These are phyloP conservation scores for Yponomeuta plumbellus DNA, from an alignment of 2,888 invertebrate genomes.

Conservation along the genomic window DNA sequence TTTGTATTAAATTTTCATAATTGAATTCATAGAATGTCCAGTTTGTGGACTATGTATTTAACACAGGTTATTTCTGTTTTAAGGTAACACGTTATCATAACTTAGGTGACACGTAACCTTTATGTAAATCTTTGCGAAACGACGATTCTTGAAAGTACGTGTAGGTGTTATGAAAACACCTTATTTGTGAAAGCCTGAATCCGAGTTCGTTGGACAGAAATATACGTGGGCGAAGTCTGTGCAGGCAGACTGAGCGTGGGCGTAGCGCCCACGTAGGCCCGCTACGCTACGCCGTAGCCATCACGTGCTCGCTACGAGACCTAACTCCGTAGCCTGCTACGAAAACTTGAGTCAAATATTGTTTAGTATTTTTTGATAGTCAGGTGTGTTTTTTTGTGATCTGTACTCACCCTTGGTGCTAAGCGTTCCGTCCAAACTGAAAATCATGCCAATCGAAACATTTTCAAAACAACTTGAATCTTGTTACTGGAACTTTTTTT, in stretches of 20 bases:
- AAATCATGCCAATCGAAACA: slow-evolving; percentile 16
- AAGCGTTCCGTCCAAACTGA: slow-evolving; percentile 20
- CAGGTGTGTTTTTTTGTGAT: not conserved
- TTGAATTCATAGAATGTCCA: too few species aligned
- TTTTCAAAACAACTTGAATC: not conserved
- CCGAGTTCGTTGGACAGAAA: slow-evolving; percentile 31
- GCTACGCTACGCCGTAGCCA: slow-evolving; percentile 20
- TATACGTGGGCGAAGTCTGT: slow-evolving; percentile 70
- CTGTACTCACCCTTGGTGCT: not conserved
- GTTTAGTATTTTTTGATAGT: not conserved
- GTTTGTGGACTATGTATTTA: too few species aligned
- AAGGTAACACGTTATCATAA: too few species aligned
- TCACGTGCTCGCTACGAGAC: slow-evolving; percentile 9
- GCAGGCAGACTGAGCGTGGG: slow-evolving; percentile 64
- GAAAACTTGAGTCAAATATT: not conserved
- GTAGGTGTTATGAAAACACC: not conserved
- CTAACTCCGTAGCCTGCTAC: not conserved
- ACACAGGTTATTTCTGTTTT: too few species aligned
- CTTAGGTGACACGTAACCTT: too few species aligned
- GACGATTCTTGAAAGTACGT: not conserved
- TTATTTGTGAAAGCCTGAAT: slow-evolving; percentile 26
- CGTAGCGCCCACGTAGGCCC: slow-evolving; percentile 44
- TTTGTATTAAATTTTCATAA: too few species aligned
- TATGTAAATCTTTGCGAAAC: too few species aligned
- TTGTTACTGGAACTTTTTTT: not conserved